Evolutionary conservation across 2,797 vertebrate species (phyloP).

Genomic region (Epinephelus malabaricus): DNA sequence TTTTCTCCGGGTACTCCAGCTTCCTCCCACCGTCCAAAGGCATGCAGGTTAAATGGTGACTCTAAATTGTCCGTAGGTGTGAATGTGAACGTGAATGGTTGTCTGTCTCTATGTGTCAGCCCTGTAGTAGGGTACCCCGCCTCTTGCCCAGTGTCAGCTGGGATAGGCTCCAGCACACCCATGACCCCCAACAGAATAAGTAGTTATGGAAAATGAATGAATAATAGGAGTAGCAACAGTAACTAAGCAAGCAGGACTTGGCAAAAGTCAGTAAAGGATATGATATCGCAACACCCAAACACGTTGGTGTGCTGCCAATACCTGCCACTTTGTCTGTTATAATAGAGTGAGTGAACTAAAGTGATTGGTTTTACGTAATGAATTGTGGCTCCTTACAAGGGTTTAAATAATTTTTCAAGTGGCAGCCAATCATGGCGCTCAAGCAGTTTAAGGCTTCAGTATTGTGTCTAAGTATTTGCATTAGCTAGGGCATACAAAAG

Average conservation of each 20-base stretch:
- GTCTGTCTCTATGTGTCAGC: too few relatives aligned
- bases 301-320: background rate
- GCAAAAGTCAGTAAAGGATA: background rate
- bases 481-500: slow-evolving; percentile 21
- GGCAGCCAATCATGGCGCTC: slow-evolving; percentile 2
- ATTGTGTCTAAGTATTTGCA: slow-evolving; percentile 6
- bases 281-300: background rate
- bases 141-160: too few relatives aligned
- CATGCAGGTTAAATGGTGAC: too few relatives aligned
- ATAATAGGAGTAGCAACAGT: background rate
- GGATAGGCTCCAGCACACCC: too few relatives aligned
- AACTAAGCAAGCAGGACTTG: background rate
- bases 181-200: too few relatives aligned
- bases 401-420: slow-evolving; percentile 10
- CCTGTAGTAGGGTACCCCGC: too few relatives aligned
- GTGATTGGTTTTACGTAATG: slow-evolving; percentile 5
- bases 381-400: background rate
- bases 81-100: too few relatives aligned
- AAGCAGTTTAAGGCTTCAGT: background rate
- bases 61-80: too few relatives aligned
- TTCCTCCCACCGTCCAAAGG: too few relatives aligned
- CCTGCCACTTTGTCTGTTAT: background rate
- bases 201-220: too few relatives aligned
- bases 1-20: too few relatives aligned
- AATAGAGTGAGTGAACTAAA: background rate